Evolutionary conservation across 2,113 vertebrate species (phyloP), one percentile per base, ranked within the genome.

Genomic region (Lamprologus callipterus): DNA sequence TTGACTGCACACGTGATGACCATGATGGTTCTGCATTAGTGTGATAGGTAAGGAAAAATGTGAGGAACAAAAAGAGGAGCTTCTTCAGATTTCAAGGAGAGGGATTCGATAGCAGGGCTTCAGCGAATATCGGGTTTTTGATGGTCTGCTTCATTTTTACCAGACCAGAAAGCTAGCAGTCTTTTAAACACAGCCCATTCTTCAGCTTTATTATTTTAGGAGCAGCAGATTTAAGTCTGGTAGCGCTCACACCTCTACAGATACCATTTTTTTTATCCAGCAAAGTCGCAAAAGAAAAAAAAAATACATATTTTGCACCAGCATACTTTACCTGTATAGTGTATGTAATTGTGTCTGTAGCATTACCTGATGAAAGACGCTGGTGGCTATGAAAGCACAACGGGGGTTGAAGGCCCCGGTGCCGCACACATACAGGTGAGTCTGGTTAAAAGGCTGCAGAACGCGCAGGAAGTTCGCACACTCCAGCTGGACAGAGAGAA

Each of bases 381-480:
- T 89, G 54, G 94, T 96, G 4, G 95, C 90, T 28, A 97, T 95
- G 90, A 96, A 96, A 78, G 96, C 94, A 85, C 97, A 97, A 84
- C 96, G 95, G 8, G 97, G 97, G 91, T 97, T 97, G 89, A 97
- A 97, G 42, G 97, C 97, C 42, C 97, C 97, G 1, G 97, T 97
- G 23, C 96, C 97, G 33, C 97, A 97, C 40, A 96, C 91, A 10
- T 97, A 97, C 73, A 97, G 94, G 84, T 97, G 97, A 68, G 95
- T 97, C 92, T 97, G 95, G 91, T 97, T 97, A 80, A 95, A 97
- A 42, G 91, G 91, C 87, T 97, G 96, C 78, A 97, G 91, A 40
- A 97, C 97, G 31, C 97, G 92, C 87, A 97, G 91, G 94, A 97
- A 97, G 94, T 97, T 97, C 2, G 95, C 96, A 89, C 97, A 97